Evolutionary conservation across 64 coral and sea anemone genomes (phyloP).

Genomic region (Hydrozoanthus tunicans): DNA sequence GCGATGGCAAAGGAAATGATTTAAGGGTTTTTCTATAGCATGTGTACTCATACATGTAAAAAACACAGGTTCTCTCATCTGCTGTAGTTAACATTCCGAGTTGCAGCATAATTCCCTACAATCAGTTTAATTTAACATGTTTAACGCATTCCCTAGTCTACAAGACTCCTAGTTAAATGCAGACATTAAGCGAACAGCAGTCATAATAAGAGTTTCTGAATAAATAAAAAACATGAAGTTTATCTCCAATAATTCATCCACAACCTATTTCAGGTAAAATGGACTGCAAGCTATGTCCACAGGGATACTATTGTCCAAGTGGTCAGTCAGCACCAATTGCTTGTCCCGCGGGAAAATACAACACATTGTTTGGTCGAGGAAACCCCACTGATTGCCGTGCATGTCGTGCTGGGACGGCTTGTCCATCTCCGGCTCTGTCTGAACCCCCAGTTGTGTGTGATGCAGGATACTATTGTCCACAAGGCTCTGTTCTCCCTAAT

Average conservation of each 20-base stretch:
- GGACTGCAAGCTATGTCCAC: constrained; percentile 77
- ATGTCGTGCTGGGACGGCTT: constrained; percentile 93
- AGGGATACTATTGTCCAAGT: constrained; percentile 66
- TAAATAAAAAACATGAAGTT: too few species aligned
- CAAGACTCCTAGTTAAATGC: too few species aligned
- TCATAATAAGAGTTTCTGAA: too few species aligned
- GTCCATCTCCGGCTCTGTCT: constrained; percentile 72
- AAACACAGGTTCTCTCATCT: too few species aligned
- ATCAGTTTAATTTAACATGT: too few species aligned
- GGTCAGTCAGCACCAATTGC: constrained; percentile 63
- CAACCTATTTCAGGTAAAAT: constrained; percentile 28
- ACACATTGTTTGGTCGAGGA: constrained; percentile 28
- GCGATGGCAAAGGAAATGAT: too few species aligned
- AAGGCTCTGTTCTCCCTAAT: constrained; percentile 83
- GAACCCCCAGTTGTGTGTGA: constrained; percentile 83
- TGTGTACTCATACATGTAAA: too few species aligned
- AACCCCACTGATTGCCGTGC: constrained; percentile 58
- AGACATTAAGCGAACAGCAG: too few species aligned
- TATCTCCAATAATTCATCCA: neutral
- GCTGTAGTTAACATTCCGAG: too few species aligned
- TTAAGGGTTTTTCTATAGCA: too few species aligned
- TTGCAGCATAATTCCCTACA: too few species aligned
- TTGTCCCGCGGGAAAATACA: constrained; percentile 78
- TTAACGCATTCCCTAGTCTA: too few species aligned
- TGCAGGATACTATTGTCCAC: constrained; percentile 86